phyloP scores from a whole-genome alignment of 2,888 invertebrate genomes.

The Cerastis leucographa region DNA sequence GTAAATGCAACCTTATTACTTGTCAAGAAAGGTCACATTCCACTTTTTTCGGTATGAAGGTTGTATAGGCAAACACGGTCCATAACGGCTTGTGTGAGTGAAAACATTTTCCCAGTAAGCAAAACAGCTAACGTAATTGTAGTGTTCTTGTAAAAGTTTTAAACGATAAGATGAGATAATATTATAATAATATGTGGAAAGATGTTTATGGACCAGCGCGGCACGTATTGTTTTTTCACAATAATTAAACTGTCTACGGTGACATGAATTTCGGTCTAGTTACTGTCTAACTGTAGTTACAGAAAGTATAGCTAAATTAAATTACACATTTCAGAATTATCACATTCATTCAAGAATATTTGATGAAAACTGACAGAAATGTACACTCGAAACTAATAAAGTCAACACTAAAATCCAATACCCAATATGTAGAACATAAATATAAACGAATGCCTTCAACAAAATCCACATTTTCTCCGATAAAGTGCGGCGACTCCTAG shows the following conservation, averaged over 20 bases:
- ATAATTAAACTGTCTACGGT: background rate
- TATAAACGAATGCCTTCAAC: background rate
- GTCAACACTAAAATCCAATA: background rate
- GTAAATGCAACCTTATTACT: constrained; percentile 26
- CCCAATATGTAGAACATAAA: background rate
- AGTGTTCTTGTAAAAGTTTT: background rate
- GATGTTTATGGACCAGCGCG: background rate
- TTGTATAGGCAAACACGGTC: background rate
- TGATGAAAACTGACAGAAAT: background rate
- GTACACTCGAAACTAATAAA: background rate
- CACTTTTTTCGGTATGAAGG: background rate
- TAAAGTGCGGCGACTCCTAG: constrained; percentile 8
- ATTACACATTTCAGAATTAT: background rate
- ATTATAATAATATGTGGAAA: too few species aligned
- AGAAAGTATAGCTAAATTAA: too few species aligned
- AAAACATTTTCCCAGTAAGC: constrained; percentile 13
- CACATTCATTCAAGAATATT: too few species aligned
- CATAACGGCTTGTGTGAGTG: background rate
- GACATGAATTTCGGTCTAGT: background rate
- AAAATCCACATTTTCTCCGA: constrained; percentile 4
- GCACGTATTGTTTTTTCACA: background rate
- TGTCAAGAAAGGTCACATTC: background rate
- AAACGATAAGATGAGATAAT: background rate
- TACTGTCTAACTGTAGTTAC: background rate
- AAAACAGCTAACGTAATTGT: background rate